phyloP scores from a whole-genome alignment of 2,888 invertebrate species.

The Spisula solida region DNA sequence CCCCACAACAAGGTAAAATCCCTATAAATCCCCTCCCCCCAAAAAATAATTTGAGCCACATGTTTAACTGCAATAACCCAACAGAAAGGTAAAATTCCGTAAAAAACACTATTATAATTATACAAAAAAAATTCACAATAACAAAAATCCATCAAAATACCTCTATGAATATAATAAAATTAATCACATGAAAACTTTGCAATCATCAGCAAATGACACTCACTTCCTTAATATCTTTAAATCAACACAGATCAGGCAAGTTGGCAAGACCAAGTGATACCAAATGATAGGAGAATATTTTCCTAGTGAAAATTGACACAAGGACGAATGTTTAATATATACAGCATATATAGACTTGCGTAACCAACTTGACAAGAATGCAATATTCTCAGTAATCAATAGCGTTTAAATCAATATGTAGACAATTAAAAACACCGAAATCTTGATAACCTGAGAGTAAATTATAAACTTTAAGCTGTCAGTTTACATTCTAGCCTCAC shows the following conservation, averaged over 20 bases:
- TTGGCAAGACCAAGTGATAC: neutral
- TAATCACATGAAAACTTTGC: neutral
- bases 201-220: neutral
- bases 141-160: neutral
- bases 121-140: neutral
- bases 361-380: slow-evolving; percentile 67
- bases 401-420: slow-evolving; percentile 56
- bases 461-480: neutral
- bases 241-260: neutral
- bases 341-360: slow-evolving; percentile 27
- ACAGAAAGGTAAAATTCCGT: too few relatives aligned
- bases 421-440: slow-evolving; percentile 44
- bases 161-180: neutral
- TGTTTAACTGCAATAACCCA: too few relatives aligned
- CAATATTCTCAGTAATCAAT: slow-evolving; percentile 52
- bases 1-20: too few relatives aligned
- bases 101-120: too few relatives aligned
- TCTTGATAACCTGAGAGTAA: neutral
- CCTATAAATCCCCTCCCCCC: too few relatives aligned
- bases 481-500: neutral
- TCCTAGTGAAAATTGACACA: slow-evolving; percentile 9
- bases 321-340: neutral
- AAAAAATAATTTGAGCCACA: too few relatives aligned
- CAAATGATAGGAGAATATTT: neutral
- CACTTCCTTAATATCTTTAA: neutral